phyloP scores from a whole-genome alignment of 2,797 vertebrate genomes.

The Novumbra hubbsi region DNA sequence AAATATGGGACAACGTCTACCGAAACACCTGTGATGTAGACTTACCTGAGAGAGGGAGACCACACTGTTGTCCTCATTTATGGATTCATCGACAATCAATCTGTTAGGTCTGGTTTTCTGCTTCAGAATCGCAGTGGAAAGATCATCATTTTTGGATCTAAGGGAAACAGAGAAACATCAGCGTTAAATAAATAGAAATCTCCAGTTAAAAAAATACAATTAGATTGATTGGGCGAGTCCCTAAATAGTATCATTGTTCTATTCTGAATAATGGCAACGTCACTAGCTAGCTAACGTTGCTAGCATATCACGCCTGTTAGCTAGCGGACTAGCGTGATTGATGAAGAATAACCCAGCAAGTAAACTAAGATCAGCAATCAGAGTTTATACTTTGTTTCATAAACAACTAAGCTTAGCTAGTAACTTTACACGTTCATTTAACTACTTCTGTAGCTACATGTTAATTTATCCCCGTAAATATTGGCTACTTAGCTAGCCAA shows the following conservation, averaged over 20 bases:
- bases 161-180: not conserved
- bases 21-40: not conserved
- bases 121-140: slow-evolving; percentile 98
- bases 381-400: no score
- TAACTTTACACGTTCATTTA: not conserved
- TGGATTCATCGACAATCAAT: slow-evolving; percentile 97
- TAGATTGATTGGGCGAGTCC: not conserved
- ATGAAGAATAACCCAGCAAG: no score
- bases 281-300: slow-evolving; percentile 10
- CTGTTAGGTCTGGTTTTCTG: slow-evolving; percentile 98
- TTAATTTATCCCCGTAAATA: not conserved
- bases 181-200: not conserved
- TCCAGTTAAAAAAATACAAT: not conserved
- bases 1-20: slow-evolving; percentile 1
- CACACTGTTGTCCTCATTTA: slow-evolving; percentile 99
- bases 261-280: not conserved
- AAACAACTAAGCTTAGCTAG: no score
- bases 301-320: slow-evolving; percentile 36
- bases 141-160: slow-evolving; percentile 96
- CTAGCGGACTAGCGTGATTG: slow-evolving; percentile 49
- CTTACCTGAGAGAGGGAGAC: slow-evolving; percentile 94
- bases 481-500: slow-evolving; percentile 23
- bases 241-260: not conserved
- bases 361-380: no score
- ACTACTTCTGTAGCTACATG: not conserved